Evolutionary conservation across 2,888 invertebrate genomes (phyloP), one percentile per base, ranked within the genome.

Genomic region (Synanthedon andrenaeformis): DNA sequence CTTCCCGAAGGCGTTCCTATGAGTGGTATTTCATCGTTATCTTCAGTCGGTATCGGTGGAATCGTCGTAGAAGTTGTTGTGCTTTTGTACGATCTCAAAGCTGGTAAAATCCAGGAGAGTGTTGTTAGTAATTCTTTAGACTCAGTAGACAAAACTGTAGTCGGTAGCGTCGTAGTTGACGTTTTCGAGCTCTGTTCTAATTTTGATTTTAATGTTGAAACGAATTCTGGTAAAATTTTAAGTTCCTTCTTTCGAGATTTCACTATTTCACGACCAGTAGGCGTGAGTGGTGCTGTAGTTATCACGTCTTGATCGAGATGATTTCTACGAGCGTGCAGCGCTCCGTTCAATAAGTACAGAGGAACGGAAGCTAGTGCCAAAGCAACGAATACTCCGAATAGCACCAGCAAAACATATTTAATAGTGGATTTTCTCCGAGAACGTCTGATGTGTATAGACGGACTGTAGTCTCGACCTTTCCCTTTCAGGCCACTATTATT

Each of bases 401-500:
- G 62, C 59, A 84, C 69, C 59, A 85, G 70, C 56, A 81, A 70
- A 53, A 79, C 70, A 69, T 78, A 82, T 73, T 81, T 80, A 55
- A 79, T 64, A 41, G 79, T 77, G 13, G 79, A 79, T 62, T 72
- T 78, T 64, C 77, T 76, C 42, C 77, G 72, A 19, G 79, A 73
- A 42, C 82, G 74, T 53, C 84, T 75, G 50, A 84, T 71, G 56
- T 85, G 85, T 54, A 86, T 83, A 28, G 82, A 85, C 28, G 88
- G 85, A 62, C 86, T 85, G 62, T 85, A 88, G 64, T 89, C 87
- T 53, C 85, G 76, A 55, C 88, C 89, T 63, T 86, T 89, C 58
- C 89, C 88, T 62, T 89, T 88, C 58, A 90, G 66, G 56, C 90
- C 90, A 63, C 90, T 90, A 64, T 90, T 90, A 63, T 75, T 89